Evolutionary conservation across 2,113 vertebrate genomes (phyloP), one percentile per base, ranked within the genome.

Genomic region (Pyrgilauda ruficollis): DNA sequence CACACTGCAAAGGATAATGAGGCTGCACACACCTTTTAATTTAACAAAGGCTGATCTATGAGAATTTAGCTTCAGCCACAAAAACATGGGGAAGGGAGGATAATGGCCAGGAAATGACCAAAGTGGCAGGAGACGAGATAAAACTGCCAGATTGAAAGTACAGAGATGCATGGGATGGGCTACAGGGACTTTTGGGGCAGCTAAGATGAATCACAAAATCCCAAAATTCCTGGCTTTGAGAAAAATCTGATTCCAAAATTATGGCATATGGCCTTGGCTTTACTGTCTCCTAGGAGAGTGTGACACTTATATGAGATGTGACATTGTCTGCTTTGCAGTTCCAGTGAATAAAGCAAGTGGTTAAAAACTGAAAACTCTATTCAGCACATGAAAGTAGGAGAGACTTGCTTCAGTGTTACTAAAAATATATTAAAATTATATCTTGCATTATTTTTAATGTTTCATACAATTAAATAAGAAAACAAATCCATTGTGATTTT

Each of bases 1-100:
- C 15, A 35, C 78, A 74, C 35, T 53, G 77, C 96, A 95, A 96
- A 97, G 89, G 95, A 97, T 95, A 95, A 97, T 79, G 88, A 96
- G 82, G 72, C 76, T 28, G 70, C 52, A 35, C 0, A 5, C n/a
- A 88, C 81, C 95, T 97, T 96, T 97, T 95, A 93, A 97, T 95
- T 97, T 90, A 90, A 90, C 93, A 84, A 93, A 97, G 86, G 64
- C 62, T 81, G 55, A 63, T 81, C 50, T 72, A 21, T 77, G 76
- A 93, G 77, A 96, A 90, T 26, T 77, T 27, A 91, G 87, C 80
- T 95, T 97, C 95, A 96, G 97, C 84, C 91, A 74, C 10, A 90
- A 49, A 97, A 94, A 90, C 81, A 95, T 30, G 84, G 41, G 58
- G 77, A 79, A 77, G 10, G 35, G 46, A 77, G 21, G 11, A 55